Evolutionary conservation across 2,797 vertebrate species (phyloP), one percentile per base, ranked within the genome.

Genomic region (Manis javanica): DNA sequence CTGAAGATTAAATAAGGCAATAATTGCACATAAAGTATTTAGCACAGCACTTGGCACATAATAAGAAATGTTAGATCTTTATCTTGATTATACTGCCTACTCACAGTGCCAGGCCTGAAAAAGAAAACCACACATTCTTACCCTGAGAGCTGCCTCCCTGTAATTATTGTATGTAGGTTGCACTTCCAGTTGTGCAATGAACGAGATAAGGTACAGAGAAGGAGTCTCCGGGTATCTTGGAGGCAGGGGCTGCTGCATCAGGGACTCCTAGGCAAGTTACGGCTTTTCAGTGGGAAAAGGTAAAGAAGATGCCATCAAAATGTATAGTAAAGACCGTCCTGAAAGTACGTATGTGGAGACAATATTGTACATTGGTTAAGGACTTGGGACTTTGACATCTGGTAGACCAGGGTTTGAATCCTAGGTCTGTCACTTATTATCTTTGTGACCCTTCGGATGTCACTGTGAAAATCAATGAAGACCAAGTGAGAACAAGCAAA

Each of bases 1-100:
- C 42, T 75, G 77, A 86, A 93, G 37, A 82, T 39, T 92, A 74
- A 94, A 89, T 94, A 61, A 90, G 68, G 88, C 88, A 86, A 93
- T 72, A 42, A 79, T 46, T 61, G 19, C 16, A 57, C 57, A 14
- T 64, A 90, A 97, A 89, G 26, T 95, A 46, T 87, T 87, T 78
- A 92, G 63, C 72, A 69, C 26, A 86, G 66, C 88, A 23, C 46
- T 96, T 82, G 78, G 51, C 63, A 91, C 61, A 61, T 91, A 68
- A 69, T 34, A 93, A 94, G 74, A 90, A 88, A 85, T 66, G 19
- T 87, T 94, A 86, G 57, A 68, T 78, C n/a, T 85, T 88, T 59
- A 31, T 90, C 61, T 87, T 85, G n/a, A 64, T 84, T 79, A 87
- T 10, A 88, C 5, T 84, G 31, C 57, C 29, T 34, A 51, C 29